Evolutionary conservation across 1,140 invertebrate species (phyloP), one percentile per base, ranked within the genome.

Genomic region (Bombus balteatus): DNA sequence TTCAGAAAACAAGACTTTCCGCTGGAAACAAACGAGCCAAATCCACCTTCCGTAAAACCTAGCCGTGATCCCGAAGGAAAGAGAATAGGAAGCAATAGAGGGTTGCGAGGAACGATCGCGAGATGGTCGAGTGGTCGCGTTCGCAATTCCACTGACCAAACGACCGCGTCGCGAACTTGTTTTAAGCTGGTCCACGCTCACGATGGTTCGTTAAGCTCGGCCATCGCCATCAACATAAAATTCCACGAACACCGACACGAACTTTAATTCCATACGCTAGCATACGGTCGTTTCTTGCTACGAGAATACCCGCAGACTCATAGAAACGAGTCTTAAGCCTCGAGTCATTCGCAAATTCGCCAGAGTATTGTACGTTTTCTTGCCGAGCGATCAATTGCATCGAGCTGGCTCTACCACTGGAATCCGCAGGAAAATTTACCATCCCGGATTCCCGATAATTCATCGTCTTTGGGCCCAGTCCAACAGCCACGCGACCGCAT

Each of bases 401-500:
- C 85, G 71, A 12, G 53, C 10, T 15, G 10, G 53, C 37, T 72
- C 71, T 76, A n/a, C 66, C 77, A 39, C 79, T 47, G 65, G 81
- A 83, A 79, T 83, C 83, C 82, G 62, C 74, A 53, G 62, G 57
- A 41, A 82, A 80, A 74, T 73, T 88, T 86, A 88, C 59, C 76
- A 53, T 62, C 84, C 65, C 70, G 79, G 53, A 90, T 90, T 78
- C 82, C 73, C 82, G 53, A 89, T 90, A 90, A 78, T 89, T 89
- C 79, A 89, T 87, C 66, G 62, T 72, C 65, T 79, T 81, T 81
- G 71, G 62, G 57, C 62, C 15, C 62, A 57, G 43, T 89, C 76
- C 76, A 84, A 89, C 88, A 89, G 86, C 68, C 75, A 83, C 72
- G 76, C 72, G 81, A 66, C 66, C 76, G 74, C 86, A 88, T 88